These are phyloP conservation scores for Sympetrum striolatum DNA, from an alignment of 2,888 invertebrate genomes.

Conservation along the genomic window DNA sequence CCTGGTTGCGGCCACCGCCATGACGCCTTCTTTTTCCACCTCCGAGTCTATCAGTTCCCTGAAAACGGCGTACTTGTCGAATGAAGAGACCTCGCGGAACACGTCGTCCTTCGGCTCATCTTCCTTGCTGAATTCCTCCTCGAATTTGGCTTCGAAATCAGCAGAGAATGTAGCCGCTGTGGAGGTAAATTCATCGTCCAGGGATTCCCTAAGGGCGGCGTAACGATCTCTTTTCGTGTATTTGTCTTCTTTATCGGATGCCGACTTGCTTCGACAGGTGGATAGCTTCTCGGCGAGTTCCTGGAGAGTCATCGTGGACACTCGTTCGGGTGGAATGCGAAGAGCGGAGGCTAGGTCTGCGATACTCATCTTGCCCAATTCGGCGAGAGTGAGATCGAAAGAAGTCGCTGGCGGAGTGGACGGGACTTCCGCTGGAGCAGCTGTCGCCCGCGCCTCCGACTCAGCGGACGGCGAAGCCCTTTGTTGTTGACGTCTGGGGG, in stretches of 20 bases:
- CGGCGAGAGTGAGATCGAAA: slow-evolving; percentile 80
- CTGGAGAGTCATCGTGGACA: slow-evolving; percentile 86
- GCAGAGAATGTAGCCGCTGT: slow-evolving; percentile 58
- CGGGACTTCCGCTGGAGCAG: slow-evolving; percentile 14
- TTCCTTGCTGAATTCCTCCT: slow-evolving; percentile 63
- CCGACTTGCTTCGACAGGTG: slow-evolving; percentile 47
- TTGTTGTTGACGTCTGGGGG: slow-evolving; percentile 56
- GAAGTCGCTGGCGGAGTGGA: slow-evolving; percentile 45
- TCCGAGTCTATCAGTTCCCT: slow-evolving; percentile 80
- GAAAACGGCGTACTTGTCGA: slow-evolving; percentile 88
- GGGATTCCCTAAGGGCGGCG: slow-evolving; percentile 52
- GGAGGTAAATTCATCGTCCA: slow-evolving; percentile 50
- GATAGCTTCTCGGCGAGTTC: slow-evolving; percentile 84
- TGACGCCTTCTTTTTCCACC: slow-evolving; percentile 4
- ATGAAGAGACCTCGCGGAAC: slow-evolving; percentile 62
- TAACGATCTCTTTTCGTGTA: slow-evolving; percentile 52
- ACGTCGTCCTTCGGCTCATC: slow-evolving; percentile 54
- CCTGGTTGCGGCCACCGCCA: slow-evolving; percentile 41
- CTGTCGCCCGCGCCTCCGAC: slow-evolving; percentile 56
- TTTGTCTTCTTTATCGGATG: slow-evolving; percentile 37
- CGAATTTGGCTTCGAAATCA: slow-evolving; percentile 66
- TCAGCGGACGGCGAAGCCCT: slow-evolving; percentile 4
- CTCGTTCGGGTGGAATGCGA: slow-evolving; percentile 77
- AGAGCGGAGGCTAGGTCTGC: slow-evolving; percentile 78
- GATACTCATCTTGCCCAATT: slow-evolving; percentile 81